Evolutionary conservation across 2,113 vertebrate species (phyloP).

Genomic region (Malurus cyaneus): DNA sequence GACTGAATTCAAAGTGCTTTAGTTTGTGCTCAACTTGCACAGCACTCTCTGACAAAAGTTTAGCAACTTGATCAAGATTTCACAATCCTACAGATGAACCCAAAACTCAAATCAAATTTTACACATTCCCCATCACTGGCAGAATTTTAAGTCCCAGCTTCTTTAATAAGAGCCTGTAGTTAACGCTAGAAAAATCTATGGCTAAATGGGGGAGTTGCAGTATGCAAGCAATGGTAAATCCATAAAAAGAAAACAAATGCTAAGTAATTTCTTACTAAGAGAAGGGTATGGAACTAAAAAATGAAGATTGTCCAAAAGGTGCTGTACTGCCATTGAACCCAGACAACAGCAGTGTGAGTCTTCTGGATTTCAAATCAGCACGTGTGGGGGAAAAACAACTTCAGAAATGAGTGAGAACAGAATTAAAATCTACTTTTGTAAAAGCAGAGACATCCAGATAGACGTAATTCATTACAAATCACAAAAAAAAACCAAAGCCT

Average conservation of each 20-base stretch:
- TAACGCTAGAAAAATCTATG: not conserved
- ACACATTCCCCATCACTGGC: not conserved
- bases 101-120: not conserved
- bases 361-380: not conserved
- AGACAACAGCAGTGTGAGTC: not conserved
- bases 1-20: not conserved
- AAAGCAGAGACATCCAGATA: not conserved
- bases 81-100: not conserved
- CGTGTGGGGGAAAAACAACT: not conserved
- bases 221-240: not conserved
- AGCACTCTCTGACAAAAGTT: not conserved
- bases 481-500: too few relatives aligned
- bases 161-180: not conserved
- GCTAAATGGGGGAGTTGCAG: not conserved
- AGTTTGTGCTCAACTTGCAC: not conserved
- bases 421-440: not conserved
- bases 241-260: not conserved
- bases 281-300: not conserved
- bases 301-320: not conserved
- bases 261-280: not conserved
- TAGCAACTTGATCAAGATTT: not conserved
- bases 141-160: not conserved
- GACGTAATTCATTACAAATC: not conserved
- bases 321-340: not conserved
- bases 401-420: not conserved